A percentile compares a stretch with the other conserved stretches of the same genome.
Evolutionary conservation across 2,113 vertebrate species (phyloP).

Genomic region (Amblyornis subalaris): DNA sequence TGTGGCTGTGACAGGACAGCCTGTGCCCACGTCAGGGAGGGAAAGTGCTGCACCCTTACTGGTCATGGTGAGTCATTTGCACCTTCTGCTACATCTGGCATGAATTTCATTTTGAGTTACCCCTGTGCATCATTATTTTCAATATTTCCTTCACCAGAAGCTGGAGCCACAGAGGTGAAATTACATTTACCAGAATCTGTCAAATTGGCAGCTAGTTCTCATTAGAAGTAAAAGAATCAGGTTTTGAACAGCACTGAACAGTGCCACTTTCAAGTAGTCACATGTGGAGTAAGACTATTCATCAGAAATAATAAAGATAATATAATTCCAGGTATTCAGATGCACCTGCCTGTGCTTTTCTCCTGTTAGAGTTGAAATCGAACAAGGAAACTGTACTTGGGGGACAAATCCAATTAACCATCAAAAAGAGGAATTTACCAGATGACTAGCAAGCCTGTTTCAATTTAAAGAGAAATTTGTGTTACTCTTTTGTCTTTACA

Average conservation of each 20-base stretch:
- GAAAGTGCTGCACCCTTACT: not conserved
- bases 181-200: not conserved
- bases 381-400: not conserved
- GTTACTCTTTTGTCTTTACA: not conserved
- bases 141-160: not conserved
- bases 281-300: not conserved
- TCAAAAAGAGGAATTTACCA: not conserved
- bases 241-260: not conserved
- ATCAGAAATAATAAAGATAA: not conserved
- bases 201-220: not conserved
- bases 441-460: not conserved
- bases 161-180: not conserved
- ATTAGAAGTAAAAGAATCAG: not conserved
- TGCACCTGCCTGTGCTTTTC: not conserved
- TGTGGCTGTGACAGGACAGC: not conserved
- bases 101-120: constrained; percentile 11
- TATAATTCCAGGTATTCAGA: not conserved
- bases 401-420: not conserved
- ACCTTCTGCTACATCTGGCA: constrained; percentile 20
- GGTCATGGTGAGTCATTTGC: not conserved
- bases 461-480: not conserved
- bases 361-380: not conserved
- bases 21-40: rapidly evolving
- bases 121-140: not conserved
- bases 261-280: not conserved